Evolutionary conservation across 2,888 invertebrate genomes (phyloP).

Genomic region (Eulithis prunata): DNA sequence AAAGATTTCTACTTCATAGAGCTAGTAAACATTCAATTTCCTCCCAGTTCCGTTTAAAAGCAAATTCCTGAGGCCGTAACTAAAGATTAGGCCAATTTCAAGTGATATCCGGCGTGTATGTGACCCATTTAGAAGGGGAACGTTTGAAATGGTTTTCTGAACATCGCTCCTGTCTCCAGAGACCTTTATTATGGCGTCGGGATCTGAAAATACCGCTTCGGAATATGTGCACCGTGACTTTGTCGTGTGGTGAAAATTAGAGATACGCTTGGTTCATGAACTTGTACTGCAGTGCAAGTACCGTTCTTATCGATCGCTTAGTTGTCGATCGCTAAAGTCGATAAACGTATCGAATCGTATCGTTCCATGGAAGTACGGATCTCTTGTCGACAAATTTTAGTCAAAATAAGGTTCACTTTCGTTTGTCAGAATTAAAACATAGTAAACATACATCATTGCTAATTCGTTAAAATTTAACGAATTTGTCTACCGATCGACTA

Average conservation of each 20-base stretch:
- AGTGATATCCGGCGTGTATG: conserved; percentile 61
- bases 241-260: conserved; percentile 36
- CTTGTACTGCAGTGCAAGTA: too few relatives aligned
- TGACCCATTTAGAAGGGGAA: conserved; percentile 61
- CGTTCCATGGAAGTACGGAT: too few relatives aligned
- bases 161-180: conserved; percentile 56
- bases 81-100: conserved; percentile 72
- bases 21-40: conserved; percentile 35
- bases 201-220: conserved; percentile 45
- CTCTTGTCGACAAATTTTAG: too few relatives aligned
- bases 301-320: too few relatives aligned
- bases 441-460: too few relatives aligned
- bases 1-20: conserved; percentile 17
- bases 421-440: too few relatives aligned
- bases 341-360: too few relatives aligned
- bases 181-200: conserved; percentile 50
- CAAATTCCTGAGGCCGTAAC: conserved; percentile 63
- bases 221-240: conserved; percentile 38
- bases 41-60: conserved; percentile 48
- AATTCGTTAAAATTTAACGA: too few relatives aligned
- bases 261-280: background rate
- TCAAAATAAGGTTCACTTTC: too few relatives aligned
- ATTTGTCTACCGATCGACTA: too few relatives aligned
- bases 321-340: too few relatives aligned
- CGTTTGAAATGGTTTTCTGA: conserved; percentile 66